A percentile compares a stretch with the other conserved stretches of the same genome.
phyloP scores from a whole-genome alignment of 1,140 invertebrate genomes.

The Sitodiplosis mosellana region DNA sequence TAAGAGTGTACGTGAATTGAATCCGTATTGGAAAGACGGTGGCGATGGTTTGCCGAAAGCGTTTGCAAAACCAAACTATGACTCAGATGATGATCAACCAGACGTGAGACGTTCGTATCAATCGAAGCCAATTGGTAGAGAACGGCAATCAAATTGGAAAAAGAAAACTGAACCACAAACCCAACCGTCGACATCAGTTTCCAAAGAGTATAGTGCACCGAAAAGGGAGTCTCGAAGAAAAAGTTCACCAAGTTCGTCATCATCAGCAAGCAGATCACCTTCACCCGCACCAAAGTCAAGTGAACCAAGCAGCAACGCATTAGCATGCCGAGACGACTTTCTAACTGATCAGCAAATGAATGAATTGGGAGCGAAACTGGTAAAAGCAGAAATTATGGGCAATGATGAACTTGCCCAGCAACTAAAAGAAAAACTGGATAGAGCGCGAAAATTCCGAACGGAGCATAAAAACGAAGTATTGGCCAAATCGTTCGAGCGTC shows the following conservation, averaged over 20 bases:
- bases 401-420: constrained; percentile 45
- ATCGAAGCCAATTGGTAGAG: background rate
- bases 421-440: constrained; percentile 55
- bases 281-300: background rate
- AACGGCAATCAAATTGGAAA: constrained; percentile 6
- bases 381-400: constrained; percentile 83
- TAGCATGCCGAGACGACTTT: constrained; percentile 14
- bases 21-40: constrained; percentile 84
- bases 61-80: constrained; percentile 30
- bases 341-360: constrained; percentile 70
- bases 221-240: background rate
- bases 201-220: constrained; percentile 5
- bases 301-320: constrained; percentile 4
- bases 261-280: background rate
- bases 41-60: constrained; percentile 52
- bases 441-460: constrained; percentile 38
- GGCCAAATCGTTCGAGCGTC: background rate
- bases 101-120: background rate
- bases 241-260: background rate
- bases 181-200: background rate
- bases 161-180: constrained; percentile 9
- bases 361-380: constrained; percentile 63
- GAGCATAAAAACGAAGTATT: constrained; percentile 9
- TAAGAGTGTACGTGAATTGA: constrained; percentile 57
- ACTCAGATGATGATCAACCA: constrained; percentile 9